Conservation (phyloP, 2,888 invertebrate species). For the Spatulosminthurus flaviceps region DNA sequence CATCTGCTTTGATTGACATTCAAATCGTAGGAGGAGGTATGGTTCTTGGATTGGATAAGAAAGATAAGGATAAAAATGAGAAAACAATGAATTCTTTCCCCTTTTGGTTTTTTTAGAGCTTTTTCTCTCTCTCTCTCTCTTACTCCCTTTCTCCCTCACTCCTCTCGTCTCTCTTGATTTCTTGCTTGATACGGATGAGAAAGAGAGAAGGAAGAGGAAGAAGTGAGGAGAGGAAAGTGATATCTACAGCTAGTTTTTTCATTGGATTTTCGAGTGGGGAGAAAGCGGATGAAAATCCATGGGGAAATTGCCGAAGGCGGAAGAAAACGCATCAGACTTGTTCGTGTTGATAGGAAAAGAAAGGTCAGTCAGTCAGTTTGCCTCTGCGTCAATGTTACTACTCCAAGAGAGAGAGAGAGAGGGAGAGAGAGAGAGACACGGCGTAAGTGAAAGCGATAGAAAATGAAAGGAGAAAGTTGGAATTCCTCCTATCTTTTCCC, state of each 20-base stretch:
- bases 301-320: conserved; percentile 35
- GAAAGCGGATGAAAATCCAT: conserved; percentile 30
- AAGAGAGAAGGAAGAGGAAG: neutral
- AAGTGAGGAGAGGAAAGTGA: conserved; percentile 3
- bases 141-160: conserved; percentile 6
- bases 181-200: neutral
- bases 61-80: conserved; percentile 42
- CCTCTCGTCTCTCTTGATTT: no score
- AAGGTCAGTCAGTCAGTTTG: conserved; percentile 37
- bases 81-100: conserved; percentile 40
- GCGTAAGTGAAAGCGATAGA: conserved; percentile 8
- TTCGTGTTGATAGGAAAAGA: conserved; percentile 41
- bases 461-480: conserved; percentile 39
- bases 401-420: neutral
- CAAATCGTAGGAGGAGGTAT: conserved; percentile 38
- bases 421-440: neutral
- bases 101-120: no score
- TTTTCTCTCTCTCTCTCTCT: neutral
- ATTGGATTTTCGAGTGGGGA: conserved; percentile 20
- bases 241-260: conserved; percentile 16
- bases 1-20: conserved; percentile 44
- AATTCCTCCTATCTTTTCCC: neutral
- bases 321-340: conserved; percentile 15
- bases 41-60: conserved; percentile 29
- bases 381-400: neutral